Evolutionary conservation across 2,113 vertebrate genomes (phyloP), one percentile per base, ranked within the genome.

Genomic region (Chloroceryle aenea): DNA sequence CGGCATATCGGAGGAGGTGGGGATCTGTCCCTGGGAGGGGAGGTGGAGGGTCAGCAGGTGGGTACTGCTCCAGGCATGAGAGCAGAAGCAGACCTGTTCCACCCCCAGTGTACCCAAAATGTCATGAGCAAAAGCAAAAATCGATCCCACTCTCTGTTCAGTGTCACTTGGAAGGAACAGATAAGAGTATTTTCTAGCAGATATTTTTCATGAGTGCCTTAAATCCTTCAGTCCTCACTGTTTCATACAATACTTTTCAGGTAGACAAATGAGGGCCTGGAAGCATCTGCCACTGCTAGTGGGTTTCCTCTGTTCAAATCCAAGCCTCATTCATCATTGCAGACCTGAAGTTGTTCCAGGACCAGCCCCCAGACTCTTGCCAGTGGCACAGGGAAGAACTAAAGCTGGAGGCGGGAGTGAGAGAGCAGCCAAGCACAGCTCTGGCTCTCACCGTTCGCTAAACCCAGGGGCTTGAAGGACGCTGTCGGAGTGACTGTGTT

Each of bases 401-500:
- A 17, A 78, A 87, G 81, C 9, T 11, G 52, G 40, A 66, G 17
- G 23, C 17, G 47, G n/a, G 45, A 77, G 56, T 69, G 27, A 85
- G 68, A 66, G 62, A 25, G 48, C 10, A 14, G 47, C 12, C 9
- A 5, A 29, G 43, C 0, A 1, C 43, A 7, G 29, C 43, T 50
- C 0, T 0, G 53, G 64, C 96, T 97, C 97, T 97, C 97, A 99
- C 99, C 99, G 6, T 99, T 99, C 78, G 98, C 98, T 86, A 99
- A 93, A 21, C 99, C 99, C 91, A 99, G 96, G 5, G 99, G 99
- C 96, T 99, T 99, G 98, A 99, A 99, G 91, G 99, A 99, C 7
- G 99, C 99, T 4, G 98, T 99, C 66, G 99, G 99, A 87, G 98
- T 98, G 59, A 99, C 99, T 0, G 99, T 99, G 98, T 99, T 99